Conservation (phyloP, 2,113 vertebrate species). For the Lampris megalopsis region DNA sequence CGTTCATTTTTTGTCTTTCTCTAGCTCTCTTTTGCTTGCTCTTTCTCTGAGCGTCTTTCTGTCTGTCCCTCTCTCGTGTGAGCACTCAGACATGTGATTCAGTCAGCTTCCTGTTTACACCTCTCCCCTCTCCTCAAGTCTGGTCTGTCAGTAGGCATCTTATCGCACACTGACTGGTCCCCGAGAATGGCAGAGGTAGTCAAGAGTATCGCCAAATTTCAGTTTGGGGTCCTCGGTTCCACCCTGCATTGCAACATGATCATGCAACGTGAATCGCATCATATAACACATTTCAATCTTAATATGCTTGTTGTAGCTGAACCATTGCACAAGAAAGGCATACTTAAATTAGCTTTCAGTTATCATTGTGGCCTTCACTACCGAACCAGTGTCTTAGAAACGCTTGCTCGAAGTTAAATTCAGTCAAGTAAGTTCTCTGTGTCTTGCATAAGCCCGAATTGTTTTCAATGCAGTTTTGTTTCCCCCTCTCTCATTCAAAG, state of each 20-base stretch:
- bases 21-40: slow-evolving; percentile 9
- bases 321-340: too few species aligned
- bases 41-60: neutral
- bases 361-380: neutral
- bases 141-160: slow-evolving; percentile 45
- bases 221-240: neutral
- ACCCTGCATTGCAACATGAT: neutral
- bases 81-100: slow-evolving; percentile 68
- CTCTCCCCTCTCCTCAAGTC: slow-evolving; percentile 47
- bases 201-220: neutral
- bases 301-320: too few species aligned
- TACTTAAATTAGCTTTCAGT: neutral
- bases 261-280: too few species aligned
- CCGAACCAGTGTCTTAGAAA: neutral
- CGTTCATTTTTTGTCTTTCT: neutral
- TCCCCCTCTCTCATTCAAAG: neutral
- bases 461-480: slow-evolving; percentile 47
- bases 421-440: slow-evolving; percentile 22
- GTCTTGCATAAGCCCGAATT: slow-evolving; percentile 30
- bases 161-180: slow-evolving; percentile 44
- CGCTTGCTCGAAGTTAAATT: slow-evolving; percentile 15
- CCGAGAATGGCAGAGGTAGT: slow-evolving; percentile 44
- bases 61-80: neutral
- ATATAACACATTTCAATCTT: too few species aligned
- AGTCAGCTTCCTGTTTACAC: slow-evolving; percentile 76